phyloP scores from a whole-genome alignment of 2,888 invertebrate genomes.

The Pyrgus malvae region DNA sequence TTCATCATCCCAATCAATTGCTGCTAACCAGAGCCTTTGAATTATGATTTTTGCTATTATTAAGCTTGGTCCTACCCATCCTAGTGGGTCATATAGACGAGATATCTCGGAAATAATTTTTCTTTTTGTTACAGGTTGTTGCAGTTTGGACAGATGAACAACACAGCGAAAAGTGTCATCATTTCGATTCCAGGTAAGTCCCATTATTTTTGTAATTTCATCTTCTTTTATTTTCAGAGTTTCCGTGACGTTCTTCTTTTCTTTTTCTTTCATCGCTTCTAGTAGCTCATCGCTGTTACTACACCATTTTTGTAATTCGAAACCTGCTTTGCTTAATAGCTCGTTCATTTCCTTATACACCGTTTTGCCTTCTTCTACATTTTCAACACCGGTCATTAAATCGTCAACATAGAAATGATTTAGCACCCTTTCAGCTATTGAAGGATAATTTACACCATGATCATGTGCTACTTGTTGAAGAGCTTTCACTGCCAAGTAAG shows the following conservation, averaged over 20 bases:
- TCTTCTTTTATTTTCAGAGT: slow-evolving; percentile 32
- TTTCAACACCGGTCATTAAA: slow-evolving; percentile 34
- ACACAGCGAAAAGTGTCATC: slow-evolving; percentile 33
- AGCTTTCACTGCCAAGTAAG: slow-evolving; percentile 30
- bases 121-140: slow-evolving; percentile 15
- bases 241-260: neutral
- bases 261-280: slow-evolving; percentile 7
- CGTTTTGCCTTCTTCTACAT: slow-evolving; percentile 29
- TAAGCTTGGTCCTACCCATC: slow-evolving; percentile 34
- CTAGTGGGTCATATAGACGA: slow-evolving; percentile 28
- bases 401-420: slow-evolving; percentile 35
- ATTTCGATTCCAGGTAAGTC: slow-evolving; percentile 29
- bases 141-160: slow-evolving; percentile 24
- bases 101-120: slow-evolving; percentile 19
- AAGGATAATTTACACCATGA: slow-evolving; percentile 25
- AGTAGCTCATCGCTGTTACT: slow-evolving; percentile 29
- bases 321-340: slow-evolving; percentile 34
- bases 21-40: slow-evolving; percentile 28
- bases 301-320: slow-evolving; percentile 33
- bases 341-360: slow-evolving; percentile 34
- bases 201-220: slow-evolving; percentile 33
- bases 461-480: slow-evolving; percentile 31
- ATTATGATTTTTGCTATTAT: slow-evolving; percentile 23
- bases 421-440: slow-evolving; percentile 20
- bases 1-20: slow-evolving; percentile 24